Evolutionary conservation across 2,113 vertebrate genomes (phyloP), one percentile per base, ranked within the genome.

Genomic region (Sinocyclocheilus anshuiensis): DNA sequence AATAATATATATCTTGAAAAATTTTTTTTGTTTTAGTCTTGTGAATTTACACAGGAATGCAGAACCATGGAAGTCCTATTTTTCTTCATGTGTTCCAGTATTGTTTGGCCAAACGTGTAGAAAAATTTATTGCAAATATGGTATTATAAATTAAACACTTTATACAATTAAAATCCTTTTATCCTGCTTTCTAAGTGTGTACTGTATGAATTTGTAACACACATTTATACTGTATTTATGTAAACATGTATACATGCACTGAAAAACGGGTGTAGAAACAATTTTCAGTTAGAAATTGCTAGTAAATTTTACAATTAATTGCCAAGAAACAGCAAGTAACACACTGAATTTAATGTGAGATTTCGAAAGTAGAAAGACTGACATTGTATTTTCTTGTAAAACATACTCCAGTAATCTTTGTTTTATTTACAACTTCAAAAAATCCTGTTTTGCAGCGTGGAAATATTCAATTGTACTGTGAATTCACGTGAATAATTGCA

Each of bases 401-500:
- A 22, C 57, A 0, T 59, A 22, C 20, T 59, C 57, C 57, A 10
- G 57, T 61, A 61, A 61, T 61, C 20, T 61, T 9, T 61, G 57
- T 59, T 59, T 59, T 22, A 59, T 59, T 59, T 9, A 59, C 55
- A 59, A 59, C 20, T 59, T 55, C 20, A 59, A 8, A 59, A 59
- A 59, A 59, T 9, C 55, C 2, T 9, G 6, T 2, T n/a, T n/a
- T 22, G 10, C 22, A n/a, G n/a, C n/a, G n/a, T n/a, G n/a, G n/a
- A n/a, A n/a, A 95, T 97, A 94, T 87, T 90, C 95, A 96, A 94
- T 93, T 94, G 87, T 93, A 94, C 93, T 91, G 92, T 96, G 95
- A 97, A 96, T 96, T 96, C 96, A 96, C 96, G 96, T 97, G 94
- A 94, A 93, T 92, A 91, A 90, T 79, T 39, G 83, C 91, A 88